Evolutionary conservation across 2,797 vertebrate genomes (phyloP).

Genomic region (Danio albolineatus): DNA sequence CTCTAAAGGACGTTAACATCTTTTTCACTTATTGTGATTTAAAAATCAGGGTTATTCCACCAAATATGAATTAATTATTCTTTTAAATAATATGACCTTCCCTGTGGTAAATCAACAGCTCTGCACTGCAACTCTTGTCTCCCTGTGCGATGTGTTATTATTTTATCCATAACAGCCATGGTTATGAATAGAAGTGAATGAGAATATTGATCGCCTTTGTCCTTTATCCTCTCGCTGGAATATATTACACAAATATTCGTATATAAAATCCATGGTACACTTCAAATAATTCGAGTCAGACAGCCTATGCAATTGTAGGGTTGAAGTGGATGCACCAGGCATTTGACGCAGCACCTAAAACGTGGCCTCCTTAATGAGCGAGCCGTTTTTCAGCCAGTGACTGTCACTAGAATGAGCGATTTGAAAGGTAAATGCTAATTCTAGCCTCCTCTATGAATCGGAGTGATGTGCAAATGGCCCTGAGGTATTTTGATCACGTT

Average conservation of each 20-base stretch:
- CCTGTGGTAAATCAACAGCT: not conserved
- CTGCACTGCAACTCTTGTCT: not conserved
- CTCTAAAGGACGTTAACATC: no score
- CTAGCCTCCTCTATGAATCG: conserved; percentile 27
- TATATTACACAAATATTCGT: no score
- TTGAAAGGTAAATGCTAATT: conserved; percentile 47
- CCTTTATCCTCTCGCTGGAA: not conserved
- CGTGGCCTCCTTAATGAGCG: conserved; percentile 23
- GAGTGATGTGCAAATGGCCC: conserved; percentile 22
- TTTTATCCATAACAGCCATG: not conserved
- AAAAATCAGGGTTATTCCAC: no score
- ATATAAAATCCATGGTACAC: no score
- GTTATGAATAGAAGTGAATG: not conserved
- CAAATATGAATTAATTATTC: no score
- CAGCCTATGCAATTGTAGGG: conserved; percentile 1
- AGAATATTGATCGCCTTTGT: not conserved
- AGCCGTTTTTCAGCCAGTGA: conserved; percentile 1
- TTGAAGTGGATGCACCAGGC: not conserved
- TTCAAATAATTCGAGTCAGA: not conserved
- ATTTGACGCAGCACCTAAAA: not conserved
- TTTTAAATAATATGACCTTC: no score
- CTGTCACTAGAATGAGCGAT: conserved; percentile 13
- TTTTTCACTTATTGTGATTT: no score
- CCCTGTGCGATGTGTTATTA: not conserved
- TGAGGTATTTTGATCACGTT: conserved; percentile 46